A percentile compares a stretch with the other conserved stretches of the same genome.
phyloP scores from a whole-genome alignment of 1,140 invertebrate genomes.

The Zaprionus inermis region DNA sequence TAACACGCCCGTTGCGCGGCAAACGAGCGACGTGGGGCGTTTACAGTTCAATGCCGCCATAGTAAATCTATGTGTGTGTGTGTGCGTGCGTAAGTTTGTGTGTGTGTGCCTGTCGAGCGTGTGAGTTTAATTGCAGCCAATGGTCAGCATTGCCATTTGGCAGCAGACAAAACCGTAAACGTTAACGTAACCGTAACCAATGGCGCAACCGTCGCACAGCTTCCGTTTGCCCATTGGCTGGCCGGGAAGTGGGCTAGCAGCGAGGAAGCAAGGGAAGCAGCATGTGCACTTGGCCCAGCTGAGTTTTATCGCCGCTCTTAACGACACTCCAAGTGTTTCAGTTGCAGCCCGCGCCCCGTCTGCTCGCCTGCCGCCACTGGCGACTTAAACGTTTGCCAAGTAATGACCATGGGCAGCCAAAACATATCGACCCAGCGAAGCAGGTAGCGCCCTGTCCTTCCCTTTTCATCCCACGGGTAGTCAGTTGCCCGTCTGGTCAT shows the following conservation, averaged over 20 bases:
- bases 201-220: slow-evolving; percentile 33
- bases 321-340: slow-evolving; percentile 75
- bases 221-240: slow-evolving; percentile 48
- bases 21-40: slow-evolving; percentile 11
- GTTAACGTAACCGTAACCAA: slow-evolving; percentile 49
- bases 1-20: slow-evolving; percentile 70
- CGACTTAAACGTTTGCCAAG: slow-evolving; percentile 62
- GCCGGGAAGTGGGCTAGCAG: not conserved
- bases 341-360: slow-evolving; percentile 25
- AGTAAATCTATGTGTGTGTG: slow-evolving; percentile 7
- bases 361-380: not conserved
- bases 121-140: slow-evolving; percentile 76
- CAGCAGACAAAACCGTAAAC: slow-evolving; percentile 60
- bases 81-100: slow-evolving; percentile 17
- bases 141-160: slow-evolving; percentile 61
- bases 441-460: not conserved
- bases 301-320: slow-evolving; percentile 76
- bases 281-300: slow-evolving; percentile 51
- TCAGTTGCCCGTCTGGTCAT: slow-evolving; percentile 48
- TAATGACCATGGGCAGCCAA: slow-evolving; percentile 68
- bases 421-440: slow-evolving; percentile 33
- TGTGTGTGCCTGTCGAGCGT: slow-evolving; percentile 37
- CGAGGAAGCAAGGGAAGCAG: not conserved
- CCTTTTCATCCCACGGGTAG: slow-evolving; percentile 16
- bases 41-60: slow-evolving; percentile 53